Evolutionary conservation across 2,888 invertebrate genomes (phyloP).

Genomic region (Leucoptera coffeella): DNA sequence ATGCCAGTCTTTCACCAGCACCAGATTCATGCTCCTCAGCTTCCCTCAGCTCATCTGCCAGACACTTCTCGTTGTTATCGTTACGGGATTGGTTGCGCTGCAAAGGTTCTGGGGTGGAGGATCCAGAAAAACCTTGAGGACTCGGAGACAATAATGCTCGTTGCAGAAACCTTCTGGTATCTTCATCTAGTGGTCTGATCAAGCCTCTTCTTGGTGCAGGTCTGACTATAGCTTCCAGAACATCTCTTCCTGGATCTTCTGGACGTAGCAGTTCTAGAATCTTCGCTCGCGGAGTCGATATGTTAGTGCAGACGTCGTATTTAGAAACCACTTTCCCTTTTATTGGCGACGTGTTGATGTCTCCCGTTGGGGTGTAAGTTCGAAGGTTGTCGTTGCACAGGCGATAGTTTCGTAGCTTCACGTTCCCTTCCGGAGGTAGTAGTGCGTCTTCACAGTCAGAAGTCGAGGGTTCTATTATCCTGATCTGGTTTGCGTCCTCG

Average conservation of each 20-base stretch:
- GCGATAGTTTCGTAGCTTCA: slow-evolving; percentile 29
- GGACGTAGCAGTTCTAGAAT: slow-evolving; percentile 34
- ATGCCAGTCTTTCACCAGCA: too few relatives aligned
- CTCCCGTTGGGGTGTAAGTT: slow-evolving; percentile 30
- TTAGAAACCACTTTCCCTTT: slow-evolving; percentile 30
- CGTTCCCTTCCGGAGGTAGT: slow-evolving; percentile 29
- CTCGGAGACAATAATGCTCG: slow-evolving; percentile 27
- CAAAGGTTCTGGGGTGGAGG: slow-evolving; percentile 15
- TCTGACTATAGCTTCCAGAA: slow-evolving; percentile 34
- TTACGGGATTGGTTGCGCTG: slow-evolving; percentile 5
- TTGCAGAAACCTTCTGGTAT: slow-evolving; percentile 33
- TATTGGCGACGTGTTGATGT: slow-evolving; percentile 22
- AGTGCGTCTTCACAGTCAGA: slow-evolving; percentile 17
- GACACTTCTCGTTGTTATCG: slow-evolving; percentile 14
- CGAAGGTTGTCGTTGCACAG: slow-evolving; percentile 26
- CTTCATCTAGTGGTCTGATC: slow-evolving; percentile 29
- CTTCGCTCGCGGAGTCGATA: slow-evolving; percentile 28
- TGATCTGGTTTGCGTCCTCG: slow-evolving; percentile 14
- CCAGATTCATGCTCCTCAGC: slow-evolving; percentile 25
- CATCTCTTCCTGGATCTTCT: slow-evolving; percentile 30
- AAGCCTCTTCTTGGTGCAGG: slow-evolving; percentile 31
- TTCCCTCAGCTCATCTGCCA: slow-evolving; percentile 35
- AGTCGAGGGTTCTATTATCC: slow-evolving; percentile 23
- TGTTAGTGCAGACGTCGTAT: slow-evolving; percentile 22
- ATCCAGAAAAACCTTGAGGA: slow-evolving; percentile 14